Percentiles rank a stretch among this genome's conserved stretches.
Conservation (phyloP, 2,113 vertebrate species). For the Carettochelys insculpta region DNA sequence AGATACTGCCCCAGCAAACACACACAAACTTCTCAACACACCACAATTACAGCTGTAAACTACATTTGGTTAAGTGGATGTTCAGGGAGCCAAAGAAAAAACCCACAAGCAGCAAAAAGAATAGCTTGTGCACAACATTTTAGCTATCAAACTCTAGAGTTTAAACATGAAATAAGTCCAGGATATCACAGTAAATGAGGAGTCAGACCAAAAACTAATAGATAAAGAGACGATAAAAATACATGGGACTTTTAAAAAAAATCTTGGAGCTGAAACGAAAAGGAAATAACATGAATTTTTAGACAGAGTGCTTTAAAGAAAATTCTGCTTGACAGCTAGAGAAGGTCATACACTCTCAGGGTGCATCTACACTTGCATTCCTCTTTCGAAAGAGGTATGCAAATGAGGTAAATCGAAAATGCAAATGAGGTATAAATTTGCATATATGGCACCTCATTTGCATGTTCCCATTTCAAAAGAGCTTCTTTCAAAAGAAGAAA, state of each 20-base stretch:
- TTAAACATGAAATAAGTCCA: background rate
- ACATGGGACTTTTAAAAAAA: background rate
- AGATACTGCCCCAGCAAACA: background rate
- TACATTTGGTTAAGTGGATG: background rate
- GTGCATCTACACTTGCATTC: too few relatives aligned
- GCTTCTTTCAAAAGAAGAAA: too few relatives aligned
- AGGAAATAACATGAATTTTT: background rate
- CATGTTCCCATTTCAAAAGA: too few relatives aligned
- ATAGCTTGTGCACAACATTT: background rate
- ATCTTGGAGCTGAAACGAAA: background rate
- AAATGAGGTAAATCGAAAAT: too few relatives aligned
- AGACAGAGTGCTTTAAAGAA: background rate
- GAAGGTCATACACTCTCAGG: too few relatives aligned
- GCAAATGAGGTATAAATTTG: too few relatives aligned
- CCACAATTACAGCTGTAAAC: background rate
- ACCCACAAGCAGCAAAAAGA: background rate
- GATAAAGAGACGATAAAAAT: background rate
- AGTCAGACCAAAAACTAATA: background rate
- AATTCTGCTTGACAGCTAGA: background rate
- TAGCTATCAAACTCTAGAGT: background rate
- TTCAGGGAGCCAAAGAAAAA: background rate
- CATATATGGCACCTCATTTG: too few relatives aligned
- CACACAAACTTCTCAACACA: background rate
- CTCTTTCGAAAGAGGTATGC: too few relatives aligned
- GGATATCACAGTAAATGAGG: background rate